Conservation (phyloP, 2,113 vertebrate species). For the Colistium nudipinnis region DNA sequence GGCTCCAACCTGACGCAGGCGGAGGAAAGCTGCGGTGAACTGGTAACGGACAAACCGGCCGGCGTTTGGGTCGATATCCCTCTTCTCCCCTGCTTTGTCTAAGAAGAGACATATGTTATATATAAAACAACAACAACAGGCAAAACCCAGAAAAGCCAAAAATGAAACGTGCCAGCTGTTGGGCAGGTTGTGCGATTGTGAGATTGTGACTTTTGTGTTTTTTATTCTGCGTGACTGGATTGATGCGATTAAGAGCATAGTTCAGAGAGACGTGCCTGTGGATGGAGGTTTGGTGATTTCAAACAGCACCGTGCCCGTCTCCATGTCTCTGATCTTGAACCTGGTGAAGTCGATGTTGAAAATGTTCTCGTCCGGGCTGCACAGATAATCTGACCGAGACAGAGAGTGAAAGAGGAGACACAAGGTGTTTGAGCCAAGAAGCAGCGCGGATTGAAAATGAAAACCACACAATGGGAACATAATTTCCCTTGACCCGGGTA, state of each 20-base stretch:
- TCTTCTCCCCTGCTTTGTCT: slow-evolving; percentile 87
- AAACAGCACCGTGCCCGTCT: slow-evolving; percentile 94
- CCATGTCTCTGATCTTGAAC: slow-evolving; percentile 99
- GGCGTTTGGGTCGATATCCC: slow-evolving; percentile 91
- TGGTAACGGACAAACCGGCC: slow-evolving; percentile 96
- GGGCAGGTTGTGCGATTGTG: too few species aligned
- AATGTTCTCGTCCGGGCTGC: slow-evolving; percentile 92
- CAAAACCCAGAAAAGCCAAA: too few species aligned
- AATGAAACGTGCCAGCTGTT: too few species aligned
- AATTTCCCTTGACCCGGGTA: too few species aligned
- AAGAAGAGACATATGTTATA: too few species aligned
- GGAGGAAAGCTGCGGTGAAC: slow-evolving; percentile 95
- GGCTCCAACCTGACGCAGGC: slow-evolving; percentile 95
- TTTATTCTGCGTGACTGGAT: too few species aligned
- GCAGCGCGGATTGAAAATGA: too few species aligned
- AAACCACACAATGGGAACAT: too few species aligned
- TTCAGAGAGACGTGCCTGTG: slow-evolving; percentile 76
- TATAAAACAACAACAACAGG: too few species aligned
- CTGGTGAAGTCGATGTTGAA: slow-evolving; percentile 97
- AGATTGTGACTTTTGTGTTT: too few species aligned
- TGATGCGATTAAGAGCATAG: not conserved
- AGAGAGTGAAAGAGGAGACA: not conserved
- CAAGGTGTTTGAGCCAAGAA: too few species aligned
- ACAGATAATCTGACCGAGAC: slow-evolving; percentile 88
- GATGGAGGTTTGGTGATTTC: slow-evolving; percentile 97